Percentiles rank a stretch among this genome's conserved stretches.
phyloP scores from a whole-genome alignment of 2,797 vertebrate genomes.

The Sebastes oblongus region DNA sequence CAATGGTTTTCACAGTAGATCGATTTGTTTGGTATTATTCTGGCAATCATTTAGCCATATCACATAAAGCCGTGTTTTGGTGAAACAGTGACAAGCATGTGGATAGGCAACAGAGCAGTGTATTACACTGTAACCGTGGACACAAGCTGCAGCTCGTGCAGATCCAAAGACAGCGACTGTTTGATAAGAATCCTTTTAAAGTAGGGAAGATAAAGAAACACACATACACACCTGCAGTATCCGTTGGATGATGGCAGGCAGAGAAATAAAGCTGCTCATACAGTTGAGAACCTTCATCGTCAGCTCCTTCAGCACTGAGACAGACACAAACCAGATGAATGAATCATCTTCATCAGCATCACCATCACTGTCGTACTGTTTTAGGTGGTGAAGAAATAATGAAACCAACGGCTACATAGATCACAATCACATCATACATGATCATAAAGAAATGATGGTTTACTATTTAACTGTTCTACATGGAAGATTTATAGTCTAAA shows the following conservation, averaged over 20 bases:
- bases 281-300: slow-evolving; percentile 96
- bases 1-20: too few species aligned
- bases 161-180: too few species aligned
- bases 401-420: background rate
- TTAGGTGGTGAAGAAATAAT: background rate
- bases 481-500: background rate
- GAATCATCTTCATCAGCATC: background rate
- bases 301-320: slow-evolving; percentile 90
- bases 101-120: too few species aligned
- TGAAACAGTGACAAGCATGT: too few species aligned
- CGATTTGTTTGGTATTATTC: too few species aligned
- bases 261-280: slow-evolving; percentile 94
- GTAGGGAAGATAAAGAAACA: background rate
- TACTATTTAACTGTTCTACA: too few species aligned
- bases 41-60: too few species aligned
- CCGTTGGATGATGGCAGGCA: slow-evolving; percentile 93
- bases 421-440: background rate
- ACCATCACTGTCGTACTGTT: background rate
- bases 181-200: background rate
- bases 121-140: too few species aligned
- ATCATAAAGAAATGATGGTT: background rate
- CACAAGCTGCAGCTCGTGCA: background rate
- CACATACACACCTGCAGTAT: slow-evolving; percentile 88
- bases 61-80: too few species aligned
- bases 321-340: background rate